Base-by-base conservation (phyloP, 2,888 invertebrate species). In the Synanthedon tipuliformis region DNA sequence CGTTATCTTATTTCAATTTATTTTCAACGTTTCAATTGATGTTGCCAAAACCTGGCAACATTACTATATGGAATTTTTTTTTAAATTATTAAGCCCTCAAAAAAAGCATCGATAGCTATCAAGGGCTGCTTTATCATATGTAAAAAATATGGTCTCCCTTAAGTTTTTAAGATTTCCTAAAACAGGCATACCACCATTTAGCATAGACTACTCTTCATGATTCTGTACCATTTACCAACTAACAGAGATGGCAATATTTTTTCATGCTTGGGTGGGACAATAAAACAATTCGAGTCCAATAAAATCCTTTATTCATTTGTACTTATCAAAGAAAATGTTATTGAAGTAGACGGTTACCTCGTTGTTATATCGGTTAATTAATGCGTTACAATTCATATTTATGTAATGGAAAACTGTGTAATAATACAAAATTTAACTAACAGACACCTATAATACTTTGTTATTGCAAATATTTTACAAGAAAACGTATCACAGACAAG, bases 401-500 rank as follows among this genome's bases (percentile, higher is more conserved):
- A n/a, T n/a, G n/a, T 54, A 10, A 34, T 34, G 3, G 10, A 23
- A 53, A 52, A 34, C 50, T 41, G 41, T 40, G 16, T 7, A n/a
- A 49, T n/a, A 18, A 48, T 49, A 15, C 15, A 49, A 7, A 8
- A 16, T 49, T 16, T 49, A 13, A 49, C 49, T 49, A 49, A 16
- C 23, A 66, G 59, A 65, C 63, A 66, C 65, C 61, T 73, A 72
- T 67, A 75, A 77, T 76, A 78, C 73, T 76, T 10, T 59, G 69
- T 77, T 80, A 81, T 81, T 79, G 81, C 79, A 76, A 69, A 73
- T 72, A 71, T 75, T 75, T 75, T 76, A 71, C 71, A 81, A 81
- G 73, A 68, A 75, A 81, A 78, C 70, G 73, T 85, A 85, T 86
- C 85, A 86, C 85, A 86, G 85, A 85, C 76, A 76, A 76, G 65